Percentiles rank a stretch among this genome's conserved stretches.
phyloP scores from a whole-genome alignment of 1,140 invertebrate species.

The Brachionus sp. region DNA sequence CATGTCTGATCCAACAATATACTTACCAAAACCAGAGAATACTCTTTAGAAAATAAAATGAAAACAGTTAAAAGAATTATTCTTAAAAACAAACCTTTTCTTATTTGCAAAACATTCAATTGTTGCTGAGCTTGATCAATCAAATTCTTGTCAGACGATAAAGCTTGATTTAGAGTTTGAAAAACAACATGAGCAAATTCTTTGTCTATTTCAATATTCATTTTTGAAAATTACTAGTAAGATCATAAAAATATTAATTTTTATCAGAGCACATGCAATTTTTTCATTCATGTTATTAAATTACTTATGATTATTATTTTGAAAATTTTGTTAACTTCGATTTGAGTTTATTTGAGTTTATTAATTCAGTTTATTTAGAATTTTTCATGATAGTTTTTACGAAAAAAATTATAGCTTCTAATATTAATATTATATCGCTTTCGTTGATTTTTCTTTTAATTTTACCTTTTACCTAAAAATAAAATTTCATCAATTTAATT shows the following conservation, averaged over 20 bases:
- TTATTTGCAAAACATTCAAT: slow-evolving; percentile 30
- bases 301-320: not conserved
- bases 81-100: not conserved
- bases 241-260: not conserved
- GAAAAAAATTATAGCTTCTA: not conserved
- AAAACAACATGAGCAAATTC: slow-evolving; percentile 28
- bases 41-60: not conserved
- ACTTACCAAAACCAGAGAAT: slow-evolving; percentile 37
- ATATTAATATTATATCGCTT: not conserved
- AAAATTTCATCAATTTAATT: too few relatives aligned
- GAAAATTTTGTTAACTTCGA: not conserved
- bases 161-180: slow-evolving; percentile 22
- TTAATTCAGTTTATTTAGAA: not conserved
- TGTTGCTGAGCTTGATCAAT: slow-evolving; percentile 35
- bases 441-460: too few relatives aligned
- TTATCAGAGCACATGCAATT: not conserved
- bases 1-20: slow-evolving; percentile 22
- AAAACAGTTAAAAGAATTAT: not conserved
- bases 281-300: not conserved
- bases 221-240: not conserved
- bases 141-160: not conserved
- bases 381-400: not conserved
- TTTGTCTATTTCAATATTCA: not conserved
- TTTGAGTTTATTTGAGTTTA: slow-evolving; percentile 9
- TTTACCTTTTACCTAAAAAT: too few relatives aligned